phyloP scores from a whole-genome alignment of 2,888 invertebrate genomes.

The Oscheius sp. region DNA sequence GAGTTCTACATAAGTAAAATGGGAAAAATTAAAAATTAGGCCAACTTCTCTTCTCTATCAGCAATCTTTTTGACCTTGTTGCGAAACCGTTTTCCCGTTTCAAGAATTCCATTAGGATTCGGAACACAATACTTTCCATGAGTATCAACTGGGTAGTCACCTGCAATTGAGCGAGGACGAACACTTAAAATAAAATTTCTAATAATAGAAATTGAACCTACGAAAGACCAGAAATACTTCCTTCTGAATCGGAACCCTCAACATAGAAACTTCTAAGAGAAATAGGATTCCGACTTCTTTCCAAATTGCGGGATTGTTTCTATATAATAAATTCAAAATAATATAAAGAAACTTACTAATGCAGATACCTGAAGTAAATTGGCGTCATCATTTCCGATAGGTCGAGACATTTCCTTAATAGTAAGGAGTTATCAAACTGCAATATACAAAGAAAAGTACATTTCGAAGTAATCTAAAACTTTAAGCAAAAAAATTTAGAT shows the following conservation, averaged over 20 bases:
- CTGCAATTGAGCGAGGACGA: slow-evolving; percentile 22
- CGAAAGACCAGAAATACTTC: background rate
- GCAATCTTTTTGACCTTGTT: slow-evolving; percentile 47
- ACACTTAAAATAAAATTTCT: slow-evolving; percentile 10
- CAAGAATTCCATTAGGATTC: background rate
- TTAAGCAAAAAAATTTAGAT: background rate
- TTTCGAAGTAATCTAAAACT: no score
- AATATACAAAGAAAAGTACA: no score
- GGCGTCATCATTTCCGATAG: background rate
- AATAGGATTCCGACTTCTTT: slow-evolving; percentile 1
- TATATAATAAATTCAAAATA: background rate
- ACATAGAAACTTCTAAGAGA: slow-evolving; percentile 25
- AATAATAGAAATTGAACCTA: background rate
- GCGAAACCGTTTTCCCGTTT: slow-evolving; percentile 37
- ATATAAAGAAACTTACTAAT: background rate
- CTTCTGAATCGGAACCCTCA: slow-evolving; percentile 18
- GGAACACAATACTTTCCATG: slow-evolving; percentile 21
- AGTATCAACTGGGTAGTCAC: slow-evolving; percentile 27
- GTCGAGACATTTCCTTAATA: slow-evolving; percentile 15
- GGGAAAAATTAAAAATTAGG: background rate
- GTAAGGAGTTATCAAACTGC: no score
- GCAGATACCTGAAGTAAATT: slow-evolving; percentile 16
- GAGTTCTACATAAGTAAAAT: background rate
- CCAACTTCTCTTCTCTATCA: slow-evolving; percentile 13
- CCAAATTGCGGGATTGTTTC: slow-evolving; percentile 22